Evolutionary conservation across 2,888 invertebrate genomes (phyloP).

Genomic region (Gastracanthus pulcherrimus): DNA sequence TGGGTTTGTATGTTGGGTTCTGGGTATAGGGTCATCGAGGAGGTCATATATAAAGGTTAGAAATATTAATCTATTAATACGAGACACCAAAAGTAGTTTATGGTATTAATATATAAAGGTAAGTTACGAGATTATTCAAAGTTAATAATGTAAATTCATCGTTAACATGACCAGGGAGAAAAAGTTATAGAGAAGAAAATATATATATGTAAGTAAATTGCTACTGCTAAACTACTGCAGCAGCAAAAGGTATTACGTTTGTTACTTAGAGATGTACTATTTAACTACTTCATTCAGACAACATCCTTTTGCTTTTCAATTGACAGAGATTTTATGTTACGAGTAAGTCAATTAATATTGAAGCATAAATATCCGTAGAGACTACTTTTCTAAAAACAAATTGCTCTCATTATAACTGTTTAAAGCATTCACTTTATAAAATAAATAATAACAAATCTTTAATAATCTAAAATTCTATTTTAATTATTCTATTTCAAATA

Average conservation of each 20-base stretch:
- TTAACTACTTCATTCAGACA: conserved; percentile 39
- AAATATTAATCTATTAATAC: conserved; percentile 39
- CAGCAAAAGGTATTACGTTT: conserved; percentile 24
- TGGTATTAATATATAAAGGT: conserved; percentile 29
- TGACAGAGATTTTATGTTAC: background rate
- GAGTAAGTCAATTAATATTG: conserved; percentile 5
- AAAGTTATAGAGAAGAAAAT: conserved; percentile 29
- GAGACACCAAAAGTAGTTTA: conserved; percentile 29
- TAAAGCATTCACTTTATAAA: conserved; percentile 19
- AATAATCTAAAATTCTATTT: background rate
- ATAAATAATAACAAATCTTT: background rate
- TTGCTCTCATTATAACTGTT: background rate
- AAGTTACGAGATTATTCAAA: conserved; percentile 24
- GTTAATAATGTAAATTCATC: conserved; percentile 23
- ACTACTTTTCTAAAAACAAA: conserved; percentile 16
- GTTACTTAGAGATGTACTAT: conserved; percentile 16
- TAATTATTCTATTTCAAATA: background rate
- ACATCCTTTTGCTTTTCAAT: conserved; percentile 40
- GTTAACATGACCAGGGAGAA: conserved; percentile 1
- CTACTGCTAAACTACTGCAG: conserved; percentile 45
- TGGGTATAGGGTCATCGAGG: background rate
- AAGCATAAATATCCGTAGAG: conserved; percentile 17
- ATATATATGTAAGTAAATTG: conserved; percentile 25
- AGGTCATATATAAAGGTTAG: background rate
- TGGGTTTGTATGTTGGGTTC: background rate